phyloP scores from a whole-genome alignment of 2,113 vertebrate genomes.

The Gracilinanus agilis region DNA sequence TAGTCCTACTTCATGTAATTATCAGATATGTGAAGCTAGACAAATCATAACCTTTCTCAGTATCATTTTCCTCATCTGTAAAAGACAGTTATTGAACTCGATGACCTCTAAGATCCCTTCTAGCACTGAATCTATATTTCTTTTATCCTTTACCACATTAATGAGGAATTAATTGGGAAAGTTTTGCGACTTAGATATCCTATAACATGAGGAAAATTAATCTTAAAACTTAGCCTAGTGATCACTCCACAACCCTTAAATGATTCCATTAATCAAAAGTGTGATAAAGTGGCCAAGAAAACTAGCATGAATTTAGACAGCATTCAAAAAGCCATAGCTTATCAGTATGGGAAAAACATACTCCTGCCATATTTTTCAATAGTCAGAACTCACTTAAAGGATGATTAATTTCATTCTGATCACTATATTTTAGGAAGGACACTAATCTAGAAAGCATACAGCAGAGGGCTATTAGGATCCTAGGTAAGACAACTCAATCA shows the following conservation, averaged over 20 bases:
- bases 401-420: neutral
- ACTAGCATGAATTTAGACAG: neutral
- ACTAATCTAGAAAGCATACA: neutral
- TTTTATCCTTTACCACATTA: neutral
- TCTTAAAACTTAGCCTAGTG: neutral
- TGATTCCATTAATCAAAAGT: neutral
- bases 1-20: neutral
- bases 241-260: neutral
- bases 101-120: neutral
- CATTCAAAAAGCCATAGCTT: neutral
- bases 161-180: neutral
- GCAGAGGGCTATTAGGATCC: too few relatives aligned
- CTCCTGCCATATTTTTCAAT: neutral
- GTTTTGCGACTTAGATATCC: neutral
- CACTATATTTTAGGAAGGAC: neutral
- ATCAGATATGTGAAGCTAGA: neutral
- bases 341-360: too few relatives aligned
- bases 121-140: neutral
- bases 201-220: neutral
- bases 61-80: neutral
- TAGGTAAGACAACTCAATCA: neutral
- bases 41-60: neutral
- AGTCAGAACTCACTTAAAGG: neutral
- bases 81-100: neutral
- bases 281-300: neutral